phyloP scores from a whole-genome alignment of 2,113 vertebrate genomes.

The Corvus cornix region DNA sequence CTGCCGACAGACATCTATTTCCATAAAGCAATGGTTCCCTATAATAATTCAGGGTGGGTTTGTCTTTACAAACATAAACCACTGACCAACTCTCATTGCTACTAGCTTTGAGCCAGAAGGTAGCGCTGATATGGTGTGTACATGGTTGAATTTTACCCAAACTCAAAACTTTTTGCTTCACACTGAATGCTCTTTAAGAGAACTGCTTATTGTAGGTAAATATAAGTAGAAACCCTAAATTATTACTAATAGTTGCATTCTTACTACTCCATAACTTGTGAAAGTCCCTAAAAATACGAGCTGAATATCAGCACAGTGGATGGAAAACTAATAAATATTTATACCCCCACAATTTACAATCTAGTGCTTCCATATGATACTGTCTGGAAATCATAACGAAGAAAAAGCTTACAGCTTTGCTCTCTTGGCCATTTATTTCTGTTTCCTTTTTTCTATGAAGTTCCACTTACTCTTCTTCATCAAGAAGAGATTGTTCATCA shows the following conservation, averaged over 20 bases:
- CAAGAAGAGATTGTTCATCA: not conserved
- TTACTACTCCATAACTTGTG: not conserved
- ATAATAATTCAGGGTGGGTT: not conserved
- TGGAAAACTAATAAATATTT: not conserved
- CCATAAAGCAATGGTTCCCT: not conserved
- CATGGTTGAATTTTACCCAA: not conserved
- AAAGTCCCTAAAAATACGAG: not conserved
- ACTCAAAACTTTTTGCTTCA: not conserved
- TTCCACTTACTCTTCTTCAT: not conserved
- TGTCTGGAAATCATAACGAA: not conserved
- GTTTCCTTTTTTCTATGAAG: not conserved
- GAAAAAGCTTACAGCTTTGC: not conserved
- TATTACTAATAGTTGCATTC: not conserved
- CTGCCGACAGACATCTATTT: not conserved
- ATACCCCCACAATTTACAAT: not conserved
- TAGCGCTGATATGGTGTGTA: accelerated
- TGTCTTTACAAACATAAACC: not conserved
- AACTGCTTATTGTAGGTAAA: not conserved
- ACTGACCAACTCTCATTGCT: not conserved
- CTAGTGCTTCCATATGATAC: not conserved
- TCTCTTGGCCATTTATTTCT: not conserved
- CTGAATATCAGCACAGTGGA: not conserved
- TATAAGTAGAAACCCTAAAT: not conserved
- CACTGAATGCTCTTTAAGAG: not conserved
- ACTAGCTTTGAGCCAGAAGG: not conserved